Base-by-base conservation (phyloP, 2,888 invertebrate genomes). In the Galeruca laticollis region DNA sequence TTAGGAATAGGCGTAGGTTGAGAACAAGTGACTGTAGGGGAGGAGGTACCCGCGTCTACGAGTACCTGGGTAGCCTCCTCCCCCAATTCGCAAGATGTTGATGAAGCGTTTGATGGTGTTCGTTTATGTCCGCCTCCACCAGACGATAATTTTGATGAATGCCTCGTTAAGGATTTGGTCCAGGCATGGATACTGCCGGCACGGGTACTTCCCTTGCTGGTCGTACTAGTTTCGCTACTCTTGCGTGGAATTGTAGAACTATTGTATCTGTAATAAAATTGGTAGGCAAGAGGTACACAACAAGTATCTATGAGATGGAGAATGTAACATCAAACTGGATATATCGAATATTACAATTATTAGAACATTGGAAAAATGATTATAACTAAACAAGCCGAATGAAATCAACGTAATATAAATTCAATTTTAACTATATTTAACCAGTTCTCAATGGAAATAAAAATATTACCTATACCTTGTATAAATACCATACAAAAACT, bases 11-110 rank as follows among this genome's bases (percentile, higher is more conserved):
- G 70, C 43, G 74, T 72, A 10, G 74, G 74, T 62, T 70, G 72
- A 43, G 74, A 72, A 60, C 65, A 68, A 37, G 70, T 73, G 60
- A 60, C 62, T 90, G 83, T 89, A 88, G 82, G 89, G 88, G 85
- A 88, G 88, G 85, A 88, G 88, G 81, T 87, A 87, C 81, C 87
- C 84, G 82, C 73, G 51, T 75, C 67, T 15, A 75, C 65, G 52
- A 76, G 73, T 70, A 74, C 89, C 79, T 86, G 84, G 84, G 87
- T 86, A 86, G 78, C 89, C 87, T 83, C 89, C 89, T 81, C 89
- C 88, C 86, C 89, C 86, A 84, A 78, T 75, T 85, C 84, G 78
- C 82, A 84, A 73, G 83, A 82, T 60, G 81, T 80, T 69, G 82
- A 81, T 56, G 83, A 84, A 51, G 81, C 77, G 76, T 76, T 79